phyloP scores from a whole-genome alignment of 2,888 invertebrate species.

The Parochlus steinenii region DNA sequence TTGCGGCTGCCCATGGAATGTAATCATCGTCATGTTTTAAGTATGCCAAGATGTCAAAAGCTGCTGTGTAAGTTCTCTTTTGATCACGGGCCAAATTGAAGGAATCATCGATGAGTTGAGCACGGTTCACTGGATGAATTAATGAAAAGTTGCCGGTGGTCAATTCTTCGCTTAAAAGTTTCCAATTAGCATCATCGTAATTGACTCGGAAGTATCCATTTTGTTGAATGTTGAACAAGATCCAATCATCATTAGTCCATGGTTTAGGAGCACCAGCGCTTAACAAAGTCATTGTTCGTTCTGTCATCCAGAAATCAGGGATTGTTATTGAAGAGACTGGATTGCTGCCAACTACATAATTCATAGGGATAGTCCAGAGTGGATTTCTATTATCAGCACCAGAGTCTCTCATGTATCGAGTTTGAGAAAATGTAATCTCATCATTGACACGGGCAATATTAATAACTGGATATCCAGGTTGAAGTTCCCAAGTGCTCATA shows the following conservation, averaged over 20 bases:
- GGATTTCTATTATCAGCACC: background rate
- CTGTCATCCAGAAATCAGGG: slow-evolving; percentile 5
- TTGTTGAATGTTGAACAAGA: slow-evolving; percentile 27
- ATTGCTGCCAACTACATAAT: slow-evolving; percentile 20
- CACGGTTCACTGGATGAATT: slow-evolving; percentile 32
- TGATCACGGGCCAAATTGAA: slow-evolving; percentile 44
- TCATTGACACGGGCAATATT: slow-evolving; percentile 25
- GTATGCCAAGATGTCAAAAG: slow-evolving; percentile 37
- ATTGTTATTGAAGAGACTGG: slow-evolving; percentile 16
- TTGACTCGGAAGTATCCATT: slow-evolving; percentile 8
- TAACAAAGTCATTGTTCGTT: background rate
- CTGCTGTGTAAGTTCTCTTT: slow-evolving; percentile 32
- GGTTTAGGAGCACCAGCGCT: background rate
- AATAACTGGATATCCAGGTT: slow-evolving; percentile 41
- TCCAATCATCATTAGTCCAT: slow-evolving; percentile 20
- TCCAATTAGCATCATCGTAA: slow-evolving; percentile 5
- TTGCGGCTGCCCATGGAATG: slow-evolving; percentile 46
- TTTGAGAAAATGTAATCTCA: slow-evolving; percentile 2
- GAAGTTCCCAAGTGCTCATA: slow-evolving; percentile 43
- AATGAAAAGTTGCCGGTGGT: slow-evolving; percentile 15
- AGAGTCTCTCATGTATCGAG: slow-evolving; percentile 5
- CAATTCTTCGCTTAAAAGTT: slow-evolving; percentile 17
- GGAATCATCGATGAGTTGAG: slow-evolving; percentile 58
- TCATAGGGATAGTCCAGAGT: slow-evolving; percentile 24
- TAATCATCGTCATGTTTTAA: slow-evolving; percentile 45